Evolutionary conservation across 2,797 vertebrate species (phyloP).

Genomic region (Chelonia mydas): DNA sequence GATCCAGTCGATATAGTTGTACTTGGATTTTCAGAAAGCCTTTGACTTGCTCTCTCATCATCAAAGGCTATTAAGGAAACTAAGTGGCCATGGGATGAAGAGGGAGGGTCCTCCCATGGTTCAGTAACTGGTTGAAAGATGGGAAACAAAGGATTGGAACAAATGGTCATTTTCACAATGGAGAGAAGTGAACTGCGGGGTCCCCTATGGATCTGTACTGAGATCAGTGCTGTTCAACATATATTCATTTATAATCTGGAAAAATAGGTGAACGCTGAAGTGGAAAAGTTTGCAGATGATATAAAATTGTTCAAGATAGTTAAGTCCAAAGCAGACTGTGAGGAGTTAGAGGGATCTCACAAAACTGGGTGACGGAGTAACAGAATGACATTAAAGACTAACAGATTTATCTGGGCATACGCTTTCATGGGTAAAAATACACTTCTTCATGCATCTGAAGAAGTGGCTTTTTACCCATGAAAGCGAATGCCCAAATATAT

Average conservation of each 20-base stretch:
- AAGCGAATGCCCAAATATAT: too few relatives aligned
- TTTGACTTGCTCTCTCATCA: not conserved
- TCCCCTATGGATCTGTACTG: not conserved
- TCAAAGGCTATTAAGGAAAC: not conserved
- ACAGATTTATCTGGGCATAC: too few relatives aligned
- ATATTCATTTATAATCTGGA: not conserved
- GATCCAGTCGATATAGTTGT: not conserved
- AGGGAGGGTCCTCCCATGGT: not conserved
- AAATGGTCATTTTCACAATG: not conserved
- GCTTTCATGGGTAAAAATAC: too few relatives aligned
- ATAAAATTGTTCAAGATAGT: not conserved
- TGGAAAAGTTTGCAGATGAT: not conserved
- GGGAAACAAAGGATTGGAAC: not conserved
- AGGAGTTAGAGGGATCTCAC: not conserved
- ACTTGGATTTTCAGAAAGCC: not conserved
- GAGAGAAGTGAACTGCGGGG: not conserved
- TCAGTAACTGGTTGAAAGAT: not conserved
- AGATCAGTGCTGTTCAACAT: not conserved
- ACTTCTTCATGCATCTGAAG: too few relatives aligned
- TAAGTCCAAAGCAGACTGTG: not conserved
- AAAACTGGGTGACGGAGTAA: not conserved
- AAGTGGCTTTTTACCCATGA: too few relatives aligned
- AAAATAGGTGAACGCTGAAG: not conserved
- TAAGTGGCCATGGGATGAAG: not conserved
- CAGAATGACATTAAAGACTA: too few relatives aligned